Percentiles rank a stretch among this genome's conserved stretches.
These are phyloP conservation scores for Actinemys pallida DNA, from an alignment of 2,113 vertebrate species.

Conservation along the genomic window DNA sequence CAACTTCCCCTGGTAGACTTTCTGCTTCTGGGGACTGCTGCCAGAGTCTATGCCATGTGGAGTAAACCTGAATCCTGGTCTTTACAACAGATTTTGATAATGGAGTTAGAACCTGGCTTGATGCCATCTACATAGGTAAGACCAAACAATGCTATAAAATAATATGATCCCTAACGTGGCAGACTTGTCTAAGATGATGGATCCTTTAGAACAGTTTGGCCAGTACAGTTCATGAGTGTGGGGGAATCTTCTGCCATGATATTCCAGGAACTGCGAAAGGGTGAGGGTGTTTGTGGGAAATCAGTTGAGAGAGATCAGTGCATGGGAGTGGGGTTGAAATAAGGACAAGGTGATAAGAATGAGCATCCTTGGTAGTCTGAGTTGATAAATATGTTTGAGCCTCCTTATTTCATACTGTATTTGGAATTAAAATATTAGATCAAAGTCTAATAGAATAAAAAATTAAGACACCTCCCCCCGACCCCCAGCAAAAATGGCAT, in stretches of 20 bases:
- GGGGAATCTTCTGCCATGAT: neutral
- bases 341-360: neutral
- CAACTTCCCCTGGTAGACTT: neutral
- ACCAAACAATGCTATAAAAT: neutral
- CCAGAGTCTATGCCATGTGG: neutral
- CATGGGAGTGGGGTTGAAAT: neutral
- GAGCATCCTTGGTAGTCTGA: neutral
- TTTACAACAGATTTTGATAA: neutral
- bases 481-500: constrained; percentile 37
- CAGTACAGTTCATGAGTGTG: neutral
- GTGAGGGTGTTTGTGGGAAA: neutral
- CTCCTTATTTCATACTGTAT: neutral
- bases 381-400: neutral
- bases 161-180: neutral
- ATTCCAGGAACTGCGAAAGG: neutral
- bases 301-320: neutral
- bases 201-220: neutral
- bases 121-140: neutral
- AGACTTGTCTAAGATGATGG: neutral
- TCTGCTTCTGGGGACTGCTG: neutral
- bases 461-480: neutral
- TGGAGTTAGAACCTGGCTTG: neutral
- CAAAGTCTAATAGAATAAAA: neutral
- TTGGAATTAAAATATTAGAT: constrained; percentile 1
- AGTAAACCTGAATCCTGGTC: neutral